Evolutionary conservation across 2,797 vertebrate species (phyloP).

Genomic region (Sarcoramphus papa): DNA sequence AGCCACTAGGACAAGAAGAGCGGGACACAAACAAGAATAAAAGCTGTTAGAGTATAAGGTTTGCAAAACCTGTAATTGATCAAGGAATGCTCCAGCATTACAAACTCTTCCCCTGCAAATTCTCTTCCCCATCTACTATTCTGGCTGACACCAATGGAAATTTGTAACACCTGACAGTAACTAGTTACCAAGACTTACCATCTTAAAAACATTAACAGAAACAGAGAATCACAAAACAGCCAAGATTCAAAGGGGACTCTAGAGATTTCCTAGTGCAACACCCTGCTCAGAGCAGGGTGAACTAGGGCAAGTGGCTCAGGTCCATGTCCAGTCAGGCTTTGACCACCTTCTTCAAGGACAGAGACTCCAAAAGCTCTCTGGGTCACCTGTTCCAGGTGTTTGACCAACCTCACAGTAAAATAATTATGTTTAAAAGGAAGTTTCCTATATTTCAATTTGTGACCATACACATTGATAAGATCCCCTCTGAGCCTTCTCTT

Average conservation of each 20-base stretch:
- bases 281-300: not conserved
- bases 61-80: not conserved
- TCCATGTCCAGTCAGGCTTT: not conserved
- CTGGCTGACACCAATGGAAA: not conserved
- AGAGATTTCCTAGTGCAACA: not conserved
- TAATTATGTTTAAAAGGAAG: not conserved
- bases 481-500: not conserved
- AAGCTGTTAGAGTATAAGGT: not conserved
- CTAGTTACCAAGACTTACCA: not conserved
- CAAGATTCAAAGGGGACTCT: not conserved
- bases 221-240: not conserved
- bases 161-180: not conserved
- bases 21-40: not conserved
- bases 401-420: not conserved
- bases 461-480: not conserved
- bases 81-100: not conserved
- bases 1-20: not conserved
- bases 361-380: not conserved
- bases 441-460: not conserved
- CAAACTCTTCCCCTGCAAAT: not conserved
- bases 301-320: not conserved
- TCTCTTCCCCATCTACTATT: not conserved
- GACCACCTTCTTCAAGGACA: not conserved
- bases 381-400: not conserved
- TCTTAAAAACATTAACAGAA: not conserved